These are phyloP conservation scores for Megalops atlanticus DNA, from an alignment of 2,113 vertebrate genomes.

Conservation along the genomic window DNA sequence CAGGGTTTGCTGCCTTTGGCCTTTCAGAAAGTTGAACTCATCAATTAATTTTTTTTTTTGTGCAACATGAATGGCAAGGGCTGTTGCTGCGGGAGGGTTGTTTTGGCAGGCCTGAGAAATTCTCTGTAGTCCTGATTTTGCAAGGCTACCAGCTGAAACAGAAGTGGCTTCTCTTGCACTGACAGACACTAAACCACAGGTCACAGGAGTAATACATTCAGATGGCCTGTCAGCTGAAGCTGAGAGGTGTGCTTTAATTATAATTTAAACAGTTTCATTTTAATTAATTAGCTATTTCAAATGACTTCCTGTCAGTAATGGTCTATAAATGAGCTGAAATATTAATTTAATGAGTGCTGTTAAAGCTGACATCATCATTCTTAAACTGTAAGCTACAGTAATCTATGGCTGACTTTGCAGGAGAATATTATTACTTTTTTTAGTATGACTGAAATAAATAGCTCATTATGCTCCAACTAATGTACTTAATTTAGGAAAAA, in stretches of 20 bases:
- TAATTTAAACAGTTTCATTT: conserved; percentile 59
- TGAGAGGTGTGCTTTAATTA: conserved; percentile 22
- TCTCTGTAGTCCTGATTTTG: too few species aligned
- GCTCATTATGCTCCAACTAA: conserved; percentile 44
- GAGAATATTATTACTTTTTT: conserved; percentile 44
- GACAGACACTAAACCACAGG: too few species aligned
- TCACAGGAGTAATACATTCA: not conserved
- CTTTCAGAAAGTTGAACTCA: too few species aligned
- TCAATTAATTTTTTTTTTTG: too few species aligned
- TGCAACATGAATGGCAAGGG: too few species aligned
- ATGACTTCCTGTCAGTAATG: conserved; percentile 52
- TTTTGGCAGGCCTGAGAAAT: too few species aligned
- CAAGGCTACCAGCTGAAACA: too few species aligned
- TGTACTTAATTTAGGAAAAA: conserved; percentile 12
- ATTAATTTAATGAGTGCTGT: conserved; percentile 50
- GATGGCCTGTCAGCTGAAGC: not conserved
- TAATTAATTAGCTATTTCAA: conserved; percentile 52
- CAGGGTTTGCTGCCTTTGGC: too few species aligned
- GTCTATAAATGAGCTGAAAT: conserved; percentile 54
- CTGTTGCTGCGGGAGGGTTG: too few species aligned
- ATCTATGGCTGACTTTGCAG: conserved; percentile 36
- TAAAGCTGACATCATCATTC: conserved; percentile 39
- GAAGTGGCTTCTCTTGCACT: too few species aligned
- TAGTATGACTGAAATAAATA: conserved; percentile 58
- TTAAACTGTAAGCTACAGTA: conserved; percentile 31